A percentile compares a stretch with the other conserved stretches of the same genome.
Conservation (phyloP, 2,113 vertebrate genomes). For the Brevimyrus niger region DNA sequence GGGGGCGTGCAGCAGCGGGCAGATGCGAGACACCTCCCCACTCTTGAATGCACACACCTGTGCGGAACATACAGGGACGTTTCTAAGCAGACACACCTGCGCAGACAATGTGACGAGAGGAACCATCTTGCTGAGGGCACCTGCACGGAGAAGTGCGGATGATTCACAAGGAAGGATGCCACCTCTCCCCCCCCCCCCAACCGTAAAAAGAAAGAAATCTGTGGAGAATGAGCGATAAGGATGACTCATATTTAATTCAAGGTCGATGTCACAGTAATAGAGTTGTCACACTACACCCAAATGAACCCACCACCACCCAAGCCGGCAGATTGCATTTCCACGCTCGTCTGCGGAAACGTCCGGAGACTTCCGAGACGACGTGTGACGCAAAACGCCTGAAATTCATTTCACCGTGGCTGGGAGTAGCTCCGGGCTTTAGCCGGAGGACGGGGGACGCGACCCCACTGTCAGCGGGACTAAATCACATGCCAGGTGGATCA, state of each 20-base stretch:
- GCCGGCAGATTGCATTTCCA: neutral
- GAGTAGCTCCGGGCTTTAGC: neutral
- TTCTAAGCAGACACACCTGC: constrained; percentile 30
- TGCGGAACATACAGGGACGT: neutral
- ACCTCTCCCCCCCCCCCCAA: neutral
- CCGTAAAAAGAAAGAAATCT: neutral
- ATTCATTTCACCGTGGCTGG: neutral
- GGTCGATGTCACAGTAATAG: constrained; percentile 1
- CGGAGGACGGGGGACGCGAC: neutral
- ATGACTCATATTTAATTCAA: constrained; percentile 9
- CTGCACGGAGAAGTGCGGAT: neutral
- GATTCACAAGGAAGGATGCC: neutral
- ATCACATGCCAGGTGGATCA: neutral
- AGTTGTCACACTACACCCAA: neutral
- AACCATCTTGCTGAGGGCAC: neutral
- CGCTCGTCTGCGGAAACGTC: neutral
- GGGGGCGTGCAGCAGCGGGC: neutral
- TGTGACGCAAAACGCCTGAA: neutral
- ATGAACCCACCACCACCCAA: neutral
- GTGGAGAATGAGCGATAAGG: neutral
- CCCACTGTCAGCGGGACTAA: neutral
- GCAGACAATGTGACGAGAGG: constrained; percentile 11
- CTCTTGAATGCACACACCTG: constrained; percentile 26
- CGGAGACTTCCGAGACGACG: neutral
- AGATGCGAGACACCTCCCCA: neutral